Conservation (phyloP, 2,888 invertebrate genomes). For the Eremobia ochroleuca region DNA sequence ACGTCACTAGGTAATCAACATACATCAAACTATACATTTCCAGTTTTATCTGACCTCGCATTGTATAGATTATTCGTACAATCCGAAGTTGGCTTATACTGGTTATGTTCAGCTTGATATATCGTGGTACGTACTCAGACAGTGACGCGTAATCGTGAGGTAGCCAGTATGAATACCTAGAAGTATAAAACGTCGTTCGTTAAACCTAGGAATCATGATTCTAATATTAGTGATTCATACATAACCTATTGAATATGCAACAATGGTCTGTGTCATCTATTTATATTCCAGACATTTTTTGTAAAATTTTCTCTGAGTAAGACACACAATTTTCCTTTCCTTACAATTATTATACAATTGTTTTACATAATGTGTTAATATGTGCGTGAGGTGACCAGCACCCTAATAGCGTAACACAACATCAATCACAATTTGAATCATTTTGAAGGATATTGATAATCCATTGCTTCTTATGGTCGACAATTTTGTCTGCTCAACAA, state of each 20-base stretch:
- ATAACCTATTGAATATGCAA: slow-evolving; percentile 48
- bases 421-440: background rate
- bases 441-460: background rate
- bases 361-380: background rate
- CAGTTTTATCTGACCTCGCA: background rate
- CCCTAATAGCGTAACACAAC: background rate
- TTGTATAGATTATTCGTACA: background rate
- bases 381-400: background rate
- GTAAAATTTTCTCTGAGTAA: slow-evolving; percentile 46
- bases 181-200: slow-evolving; percentile 40
- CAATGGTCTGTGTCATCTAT: slow-evolving; percentile 57
- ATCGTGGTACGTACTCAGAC: background rate
- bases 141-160: slow-evolving; percentile 26
- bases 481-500: fast-evolving
- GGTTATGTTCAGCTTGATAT: background rate
- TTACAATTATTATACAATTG: background rate
- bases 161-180: slow-evolving; percentile 35
- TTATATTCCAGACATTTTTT: slow-evolving; percentile 52
- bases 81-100: background rate
- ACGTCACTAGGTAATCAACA: slow-evolving; percentile 12
- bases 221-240: slow-evolving; percentile 48
- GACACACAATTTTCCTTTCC: slow-evolving; percentile 30
- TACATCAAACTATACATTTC: background rate
- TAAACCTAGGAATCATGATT: slow-evolving; percentile 48
- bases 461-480: background rate